phyloP scores from a whole-genome alignment of 2,797 vertebrate genomes.

The Paratrypauchen microcephalus region DNA sequence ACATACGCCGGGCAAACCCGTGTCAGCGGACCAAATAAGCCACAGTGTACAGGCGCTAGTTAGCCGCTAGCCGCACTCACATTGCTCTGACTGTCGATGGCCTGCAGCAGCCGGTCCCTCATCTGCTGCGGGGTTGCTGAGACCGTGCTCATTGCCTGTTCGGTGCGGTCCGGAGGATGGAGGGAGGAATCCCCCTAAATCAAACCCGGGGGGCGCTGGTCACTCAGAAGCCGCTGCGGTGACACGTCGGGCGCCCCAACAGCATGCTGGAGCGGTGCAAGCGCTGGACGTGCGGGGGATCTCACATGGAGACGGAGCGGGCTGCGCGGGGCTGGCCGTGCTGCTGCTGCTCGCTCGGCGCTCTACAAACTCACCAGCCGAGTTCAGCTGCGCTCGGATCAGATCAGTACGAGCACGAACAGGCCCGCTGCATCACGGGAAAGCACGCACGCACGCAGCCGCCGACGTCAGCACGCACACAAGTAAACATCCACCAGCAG shows the following conservation, averaged over 20 bases:
- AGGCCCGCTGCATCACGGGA: slow-evolving; percentile 76
- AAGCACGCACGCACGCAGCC: slow-evolving; percentile 40
- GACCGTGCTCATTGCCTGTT: slow-evolving; percentile 98
- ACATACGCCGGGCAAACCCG: background rate
- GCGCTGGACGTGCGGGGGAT: slow-evolving; percentile 48
- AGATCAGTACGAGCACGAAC: background rate
- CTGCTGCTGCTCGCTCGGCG: slow-evolving; percentile 58
- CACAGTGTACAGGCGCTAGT: slow-evolving; percentile 42
- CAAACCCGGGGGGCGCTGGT: slow-evolving; percentile 57
- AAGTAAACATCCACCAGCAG: slow-evolving; percentile 49
- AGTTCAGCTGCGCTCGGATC: slow-evolving; percentile 53
- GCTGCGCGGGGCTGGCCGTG: slow-evolving; percentile 48
- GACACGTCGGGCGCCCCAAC: slow-evolving; percentile 59
- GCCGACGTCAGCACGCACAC: slow-evolving; percentile 61
- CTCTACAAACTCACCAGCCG: slow-evolving; percentile 61
- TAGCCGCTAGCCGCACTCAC: slow-evolving; percentile 81
- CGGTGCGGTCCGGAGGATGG: slow-evolving; percentile 83
- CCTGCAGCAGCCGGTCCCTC: slow-evolving; percentile 99
- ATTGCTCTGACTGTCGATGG: slow-evolving; percentile 97
- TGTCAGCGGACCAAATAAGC: background rate
- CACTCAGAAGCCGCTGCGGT: slow-evolving; percentile 72
- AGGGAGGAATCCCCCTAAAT: slow-evolving; percentile 84
- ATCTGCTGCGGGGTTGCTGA: slow-evolving; percentile 98
- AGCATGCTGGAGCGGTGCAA: slow-evolving; percentile 71
- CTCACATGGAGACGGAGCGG: slow-evolving; percentile 66